phyloP scores from a whole-genome alignment of 2,888 invertebrate species.

The Drosophila mettleri region DNA sequence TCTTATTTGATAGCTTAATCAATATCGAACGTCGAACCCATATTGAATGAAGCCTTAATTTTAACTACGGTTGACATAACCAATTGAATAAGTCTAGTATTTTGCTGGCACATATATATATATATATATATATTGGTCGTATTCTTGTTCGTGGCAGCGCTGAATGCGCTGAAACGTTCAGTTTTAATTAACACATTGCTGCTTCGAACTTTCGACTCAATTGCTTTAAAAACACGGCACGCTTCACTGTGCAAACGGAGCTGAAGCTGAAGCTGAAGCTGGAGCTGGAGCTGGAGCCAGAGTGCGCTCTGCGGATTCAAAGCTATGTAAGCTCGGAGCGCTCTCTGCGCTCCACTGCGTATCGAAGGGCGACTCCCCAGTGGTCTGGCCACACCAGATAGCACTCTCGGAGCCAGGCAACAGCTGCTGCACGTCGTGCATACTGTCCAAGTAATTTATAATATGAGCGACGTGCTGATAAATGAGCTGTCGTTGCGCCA shows the following conservation, averaged over 20 bases:
- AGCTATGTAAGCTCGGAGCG: slow-evolving; percentile 26
- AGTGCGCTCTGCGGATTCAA: slow-evolving; percentile 20
- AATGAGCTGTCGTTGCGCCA: slow-evolving; percentile 61
- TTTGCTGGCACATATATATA: too few relatives aligned
- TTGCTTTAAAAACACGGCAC: slow-evolving; percentile 56
- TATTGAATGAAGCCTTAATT: slow-evolving; percentile 7
- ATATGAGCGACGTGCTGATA: slow-evolving; percentile 60
- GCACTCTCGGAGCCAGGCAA: slow-evolving; percentile 22
- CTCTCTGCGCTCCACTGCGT: slow-evolving; percentile 48
- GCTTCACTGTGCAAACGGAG: slow-evolving; percentile 58
- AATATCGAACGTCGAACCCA: slow-evolving; percentile 17
- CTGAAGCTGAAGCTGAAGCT: slow-evolving; percentile 1
- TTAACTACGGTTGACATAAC: slow-evolving; percentile 40
- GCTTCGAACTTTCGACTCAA: slow-evolving; percentile 58
- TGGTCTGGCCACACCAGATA: slow-evolving; percentile 49
- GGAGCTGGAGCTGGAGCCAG: neutral
- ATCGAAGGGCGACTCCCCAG: slow-evolving; percentile 51
- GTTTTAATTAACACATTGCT: slow-evolving; percentile 75
- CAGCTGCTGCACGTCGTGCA: slow-evolving; percentile 58
- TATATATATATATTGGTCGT: slow-evolving; percentile 1
- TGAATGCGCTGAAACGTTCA: slow-evolving; percentile 69
- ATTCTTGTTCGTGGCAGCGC: slow-evolving; percentile 17
- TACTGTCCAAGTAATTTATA: slow-evolving; percentile 61
- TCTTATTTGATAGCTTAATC: slow-evolving; percentile 47
- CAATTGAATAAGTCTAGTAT: slow-evolving; percentile 71